A percentile compares a stretch with the other conserved stretches of the same genome.
phyloP scores from a whole-genome alignment of 2,888 invertebrate species.

The Drosophila rellima region DNA sequence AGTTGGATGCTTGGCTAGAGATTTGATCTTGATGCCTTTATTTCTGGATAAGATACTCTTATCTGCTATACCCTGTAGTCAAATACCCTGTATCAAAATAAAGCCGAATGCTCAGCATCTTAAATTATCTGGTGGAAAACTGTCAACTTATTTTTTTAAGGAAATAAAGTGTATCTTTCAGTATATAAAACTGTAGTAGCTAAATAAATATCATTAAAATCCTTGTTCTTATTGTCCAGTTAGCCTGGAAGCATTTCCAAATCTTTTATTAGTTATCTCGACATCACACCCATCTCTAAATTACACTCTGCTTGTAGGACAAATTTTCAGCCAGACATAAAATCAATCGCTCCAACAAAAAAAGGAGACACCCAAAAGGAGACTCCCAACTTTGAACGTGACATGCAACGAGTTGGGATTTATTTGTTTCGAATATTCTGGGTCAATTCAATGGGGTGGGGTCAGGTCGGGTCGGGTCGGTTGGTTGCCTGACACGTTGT shows the following conservation, averaged over 20 bases:
- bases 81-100: too few relatives aligned
- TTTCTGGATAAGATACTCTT: neutral
- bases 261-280: neutral
- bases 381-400: conserved; percentile 22
- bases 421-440: conserved; percentile 75
- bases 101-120: too few relatives aligned
- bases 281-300: neutral
- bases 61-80: too few relatives aligned
- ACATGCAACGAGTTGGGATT: conserved; percentile 33
- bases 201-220: too few relatives aligned
- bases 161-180: neutral
- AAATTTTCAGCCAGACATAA: conserved; percentile 51
- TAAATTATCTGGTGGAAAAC: too few relatives aligned
- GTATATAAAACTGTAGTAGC: neutral
- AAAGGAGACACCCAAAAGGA: conserved; percentile 11
- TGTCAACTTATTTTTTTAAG: too few relatives aligned
- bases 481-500: conserved; percentile 27
- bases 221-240: too few relatives aligned
- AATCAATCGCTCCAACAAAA: conserved; percentile 54
- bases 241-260: neutral
- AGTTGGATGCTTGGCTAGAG: neutral
- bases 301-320: conserved; percentile 38
- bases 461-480: neutral
- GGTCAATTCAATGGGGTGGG: conserved; percentile 55
- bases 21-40: too few relatives aligned